A percentile compares a stretch with the other conserved stretches of the same genome.
These are phyloP conservation scores for Sciurus carolinensis DNA, from an alignment of 2,797 vertebrate species.

Conservation along the genomic window DNA sequence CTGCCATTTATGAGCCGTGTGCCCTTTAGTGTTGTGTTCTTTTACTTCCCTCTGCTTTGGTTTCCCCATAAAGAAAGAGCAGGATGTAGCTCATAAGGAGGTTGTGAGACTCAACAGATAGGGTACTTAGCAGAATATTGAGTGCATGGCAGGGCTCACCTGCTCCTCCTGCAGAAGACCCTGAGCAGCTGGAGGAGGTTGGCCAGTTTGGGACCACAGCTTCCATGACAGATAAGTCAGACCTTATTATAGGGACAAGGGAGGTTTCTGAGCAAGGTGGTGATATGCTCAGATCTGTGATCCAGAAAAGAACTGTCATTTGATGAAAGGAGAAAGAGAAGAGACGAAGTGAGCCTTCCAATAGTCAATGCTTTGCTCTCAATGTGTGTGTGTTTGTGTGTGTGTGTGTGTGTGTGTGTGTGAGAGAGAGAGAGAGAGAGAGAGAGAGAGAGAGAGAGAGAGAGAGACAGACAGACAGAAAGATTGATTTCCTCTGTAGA, in stretches of 20 bases:
- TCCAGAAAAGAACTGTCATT: not conserved
- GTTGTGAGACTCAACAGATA: not conserved
- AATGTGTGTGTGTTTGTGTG: not conserved
- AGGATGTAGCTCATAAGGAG: not conserved
- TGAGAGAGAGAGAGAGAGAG: too few species aligned
- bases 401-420: not conserved
- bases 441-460: too few species aligned
- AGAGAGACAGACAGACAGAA: too few species aligned
- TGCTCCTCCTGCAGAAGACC: not conserved
- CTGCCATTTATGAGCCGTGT: not conserved
- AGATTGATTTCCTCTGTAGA: too few species aligned
- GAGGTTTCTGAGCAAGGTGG: not conserved
- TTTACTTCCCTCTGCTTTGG: not conserved
- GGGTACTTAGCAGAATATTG: not conserved
- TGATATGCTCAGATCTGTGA: not conserved
- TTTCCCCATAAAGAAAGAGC: not conserved
- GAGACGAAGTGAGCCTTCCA: not conserved
- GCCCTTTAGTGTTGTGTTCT: not conserved
- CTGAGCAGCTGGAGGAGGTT: not conserved
- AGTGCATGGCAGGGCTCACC: not conserved
- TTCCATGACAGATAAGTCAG: not conserved
- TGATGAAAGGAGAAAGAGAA: not conserved
- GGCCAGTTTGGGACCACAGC: accelerated
- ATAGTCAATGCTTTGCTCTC: not conserved
- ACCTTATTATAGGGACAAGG: not conserved